Evolutionary conservation across 2,888 invertebrate genomes (phyloP).

Genomic region (Pilophorus perplexus): DNA sequence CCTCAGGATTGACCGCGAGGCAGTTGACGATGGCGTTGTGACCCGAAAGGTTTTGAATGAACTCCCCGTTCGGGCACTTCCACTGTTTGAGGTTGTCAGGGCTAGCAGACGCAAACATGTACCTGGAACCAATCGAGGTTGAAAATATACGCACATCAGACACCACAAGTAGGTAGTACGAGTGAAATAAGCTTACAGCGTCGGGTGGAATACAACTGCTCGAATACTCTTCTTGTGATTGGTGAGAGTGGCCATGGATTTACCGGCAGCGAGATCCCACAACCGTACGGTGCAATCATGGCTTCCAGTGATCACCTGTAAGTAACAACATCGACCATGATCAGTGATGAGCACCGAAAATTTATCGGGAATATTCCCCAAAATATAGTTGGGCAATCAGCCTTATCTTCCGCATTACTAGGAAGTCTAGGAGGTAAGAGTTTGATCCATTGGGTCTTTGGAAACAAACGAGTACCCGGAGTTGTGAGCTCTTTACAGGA

Average conservation of each 20-base stretch:
- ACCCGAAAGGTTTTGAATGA: constrained; percentile 93
- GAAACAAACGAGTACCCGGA: too few relatives aligned
- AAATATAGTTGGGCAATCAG: too few relatives aligned
- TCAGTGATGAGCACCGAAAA: too few relatives aligned
- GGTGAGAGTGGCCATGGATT: constrained; percentile 88
- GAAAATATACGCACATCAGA: neutral
- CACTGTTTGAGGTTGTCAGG: constrained; percentile 99
- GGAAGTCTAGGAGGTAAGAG: too few relatives aligned
- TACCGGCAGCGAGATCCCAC: constrained; percentile 97
- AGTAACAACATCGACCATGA: constrained; percentile 5
- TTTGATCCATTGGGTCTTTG: too few relatives aligned
- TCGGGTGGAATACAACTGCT: constrained; percentile 73
- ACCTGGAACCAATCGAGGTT: too few relatives aligned
- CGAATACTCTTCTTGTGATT: constrained; percentile 97
- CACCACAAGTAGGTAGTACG: neutral
- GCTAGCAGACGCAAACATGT: constrained; percentile 96
- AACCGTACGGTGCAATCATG: constrained; percentile 96
- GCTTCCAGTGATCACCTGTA: constrained; percentile 80
- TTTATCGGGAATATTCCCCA: neutral
- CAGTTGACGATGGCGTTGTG: constrained; percentile 98
- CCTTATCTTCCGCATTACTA: too few relatives aligned
- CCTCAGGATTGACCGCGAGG: constrained; percentile 89
- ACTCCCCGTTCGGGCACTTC: constrained; percentile 97
- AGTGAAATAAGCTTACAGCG: too few relatives aligned
- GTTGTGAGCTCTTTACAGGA: too few relatives aligned